Evolutionary conservation across 1,140 invertebrate genomes (phyloP).

Genomic region (Drosophila trapezifrons): DNA sequence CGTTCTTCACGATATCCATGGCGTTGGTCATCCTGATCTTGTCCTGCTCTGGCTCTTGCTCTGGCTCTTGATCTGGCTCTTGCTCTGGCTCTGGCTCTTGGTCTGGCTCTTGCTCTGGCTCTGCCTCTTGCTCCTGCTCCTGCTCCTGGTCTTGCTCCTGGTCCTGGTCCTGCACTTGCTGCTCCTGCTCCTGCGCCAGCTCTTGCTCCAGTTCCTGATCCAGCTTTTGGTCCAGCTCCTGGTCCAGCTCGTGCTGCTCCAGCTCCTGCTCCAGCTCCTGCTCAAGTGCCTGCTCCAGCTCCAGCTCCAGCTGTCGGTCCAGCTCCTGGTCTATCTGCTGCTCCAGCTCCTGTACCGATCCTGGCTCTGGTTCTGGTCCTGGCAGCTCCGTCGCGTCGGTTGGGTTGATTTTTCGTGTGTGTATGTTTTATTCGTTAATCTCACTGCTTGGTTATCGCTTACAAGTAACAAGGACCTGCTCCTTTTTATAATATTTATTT

Average conservation of each 20-base stretch:
- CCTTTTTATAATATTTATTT: conserved; percentile 26
- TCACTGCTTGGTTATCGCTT: conserved; percentile 73
- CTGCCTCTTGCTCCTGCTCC: not conserved
- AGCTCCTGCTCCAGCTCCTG: conserved; percentile 11
- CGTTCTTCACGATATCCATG: conserved; percentile 85
- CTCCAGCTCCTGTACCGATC: conserved; percentile 10
- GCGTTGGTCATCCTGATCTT: conserved; percentile 80
- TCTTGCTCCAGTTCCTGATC: conserved; percentile 3
- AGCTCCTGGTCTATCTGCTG: conserved; percentile 11
- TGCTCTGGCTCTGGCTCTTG: not conserved
- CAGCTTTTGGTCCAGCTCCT: not conserved
- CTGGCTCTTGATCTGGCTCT: not conserved
- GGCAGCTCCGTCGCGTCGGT: conserved; percentile 18
- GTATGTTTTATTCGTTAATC: conserved; percentile 73
- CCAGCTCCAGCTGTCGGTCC: conserved; percentile 16
- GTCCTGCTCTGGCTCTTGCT: conserved; percentile 10
- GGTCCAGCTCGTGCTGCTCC: not conserved
- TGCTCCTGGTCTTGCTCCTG: not conserved
- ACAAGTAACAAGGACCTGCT: conserved; percentile 30
- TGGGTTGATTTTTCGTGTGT: conserved; percentile 17
- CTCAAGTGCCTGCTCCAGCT: conserved; percentile 19
- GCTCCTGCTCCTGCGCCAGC: conserved; percentile 13
- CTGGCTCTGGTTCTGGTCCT: conserved; percentile 8
- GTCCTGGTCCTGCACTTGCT: conserved; percentile 1
- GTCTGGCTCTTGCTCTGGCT: not conserved